phyloP scores from a whole-genome alignment of 2,888 invertebrate genomes.

The Drosophila limbata region DNA sequence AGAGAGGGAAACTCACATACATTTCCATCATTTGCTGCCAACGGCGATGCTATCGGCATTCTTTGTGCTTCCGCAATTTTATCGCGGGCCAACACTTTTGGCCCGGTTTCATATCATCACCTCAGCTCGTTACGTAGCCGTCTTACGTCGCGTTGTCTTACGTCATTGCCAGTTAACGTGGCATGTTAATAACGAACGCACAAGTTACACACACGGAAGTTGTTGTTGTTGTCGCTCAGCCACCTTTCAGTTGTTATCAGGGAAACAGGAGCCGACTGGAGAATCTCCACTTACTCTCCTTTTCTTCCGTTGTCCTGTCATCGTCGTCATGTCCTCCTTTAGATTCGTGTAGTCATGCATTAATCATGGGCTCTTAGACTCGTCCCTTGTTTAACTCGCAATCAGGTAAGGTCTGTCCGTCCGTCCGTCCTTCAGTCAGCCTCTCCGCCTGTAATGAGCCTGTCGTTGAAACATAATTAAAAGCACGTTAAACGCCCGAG shows the following conservation, averaged over 20 bases:
- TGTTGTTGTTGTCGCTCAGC: slow-evolving; percentile 6
- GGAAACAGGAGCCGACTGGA: slow-evolving; percentile 18
- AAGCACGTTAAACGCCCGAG: slow-evolving; percentile 59
- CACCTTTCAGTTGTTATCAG: slow-evolving; percentile 43
- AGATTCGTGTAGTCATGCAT: slow-evolving; percentile 49
- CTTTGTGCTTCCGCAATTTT: slow-evolving; percentile 78
- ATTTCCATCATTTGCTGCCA: slow-evolving; percentile 41
- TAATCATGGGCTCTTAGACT: slow-evolving; percentile 64
- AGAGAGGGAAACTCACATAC: slow-evolving; percentile 2
- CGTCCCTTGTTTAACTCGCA: slow-evolving; percentile 39
- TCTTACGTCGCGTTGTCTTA: slow-evolving; percentile 26
- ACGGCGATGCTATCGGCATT: slow-evolving; percentile 69
- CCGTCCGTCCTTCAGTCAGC: background rate
- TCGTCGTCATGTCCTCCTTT: slow-evolving; percentile 20
- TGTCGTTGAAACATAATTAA: slow-evolving; percentile 73
- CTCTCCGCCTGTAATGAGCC: slow-evolving; percentile 48
- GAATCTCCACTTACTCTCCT: slow-evolving; percentile 1
- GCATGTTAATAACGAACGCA: slow-evolving; percentile 62
- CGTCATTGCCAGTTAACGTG: slow-evolving; percentile 60
- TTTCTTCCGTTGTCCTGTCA: slow-evolving; percentile 6
- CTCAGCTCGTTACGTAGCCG: slow-evolving; percentile 36
- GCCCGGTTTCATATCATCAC: slow-evolving; percentile 23
- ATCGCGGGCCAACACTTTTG: slow-evolving; percentile 67
- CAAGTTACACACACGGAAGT: slow-evolving; percentile 3
- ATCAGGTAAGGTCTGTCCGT: slow-evolving; percentile 12